Conservation (phyloP, 2,113 vertebrate species). For the Forbesichthys agassizii region DNA sequence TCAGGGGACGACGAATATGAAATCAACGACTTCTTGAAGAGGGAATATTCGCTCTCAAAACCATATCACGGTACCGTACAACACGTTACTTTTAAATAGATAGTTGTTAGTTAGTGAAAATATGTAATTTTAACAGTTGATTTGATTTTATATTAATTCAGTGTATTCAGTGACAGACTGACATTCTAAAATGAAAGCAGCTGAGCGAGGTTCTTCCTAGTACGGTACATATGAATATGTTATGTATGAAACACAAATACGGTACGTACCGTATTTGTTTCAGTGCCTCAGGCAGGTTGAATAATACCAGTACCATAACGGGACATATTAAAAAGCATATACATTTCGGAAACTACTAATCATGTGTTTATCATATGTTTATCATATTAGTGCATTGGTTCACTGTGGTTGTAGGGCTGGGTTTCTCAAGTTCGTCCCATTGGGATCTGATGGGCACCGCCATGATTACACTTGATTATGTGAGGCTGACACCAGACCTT, state of each 20-base stretch:
- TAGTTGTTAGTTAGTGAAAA: background rate
- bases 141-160: background rate
- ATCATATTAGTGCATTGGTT: background rate
- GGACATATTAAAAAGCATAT: background rate
- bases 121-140: background rate
- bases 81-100: too few relatives aligned
- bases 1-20: slow-evolving; percentile 72
- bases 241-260: too few relatives aligned
- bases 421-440: slow-evolving; percentile 85
- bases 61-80: slow-evolving; percentile 82
- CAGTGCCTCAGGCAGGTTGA: too few relatives aligned
- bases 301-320: too few relatives aligned
- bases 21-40: slow-evolving; percentile 87
- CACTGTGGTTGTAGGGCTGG: slow-evolving; percentile 76
- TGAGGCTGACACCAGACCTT: slow-evolving; percentile 90
- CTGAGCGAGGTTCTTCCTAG: background rate
- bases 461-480: slow-evolving; percentile 87
- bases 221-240: too few relatives aligned
- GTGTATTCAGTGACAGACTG: too few relatives aligned
- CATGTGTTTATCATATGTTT: background rate
- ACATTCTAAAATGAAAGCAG: too few relatives aligned
- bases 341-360: background rate
- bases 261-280: too few relatives aligned
- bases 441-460: slow-evolving; percentile 92
- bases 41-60: slow-evolving; percentile 88